Conservation (phyloP, 1,140 invertebrate genomes). For the Dinoponera quadriceps region DNA sequence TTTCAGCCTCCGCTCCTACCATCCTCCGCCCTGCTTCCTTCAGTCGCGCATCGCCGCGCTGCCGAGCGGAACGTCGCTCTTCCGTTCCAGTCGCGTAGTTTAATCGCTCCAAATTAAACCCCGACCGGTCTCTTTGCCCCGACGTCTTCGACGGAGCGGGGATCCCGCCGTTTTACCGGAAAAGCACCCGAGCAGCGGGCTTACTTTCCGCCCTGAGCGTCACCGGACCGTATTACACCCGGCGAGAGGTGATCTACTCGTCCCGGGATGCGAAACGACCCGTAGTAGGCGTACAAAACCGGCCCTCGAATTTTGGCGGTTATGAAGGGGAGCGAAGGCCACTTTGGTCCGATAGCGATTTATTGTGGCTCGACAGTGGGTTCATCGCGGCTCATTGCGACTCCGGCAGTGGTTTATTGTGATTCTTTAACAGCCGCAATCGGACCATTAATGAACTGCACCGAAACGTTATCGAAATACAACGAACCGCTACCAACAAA, state of each 20-base stretch:
- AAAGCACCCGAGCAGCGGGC: not conserved
- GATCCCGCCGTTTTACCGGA: not conserved
- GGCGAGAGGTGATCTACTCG: not conserved
- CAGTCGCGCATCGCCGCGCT: not conserved
- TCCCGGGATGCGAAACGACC: not conserved
- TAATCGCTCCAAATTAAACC: conserved; percentile 34
- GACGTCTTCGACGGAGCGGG: not conserved
- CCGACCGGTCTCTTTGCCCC: not conserved
- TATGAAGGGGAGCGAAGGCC: no score
- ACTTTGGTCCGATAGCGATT: no score
- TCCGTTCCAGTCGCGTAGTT: not conserved
- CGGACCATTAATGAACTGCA: no score
- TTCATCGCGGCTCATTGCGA: no score
- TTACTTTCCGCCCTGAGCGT: not conserved
- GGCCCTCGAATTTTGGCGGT: no score
- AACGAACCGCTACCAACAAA: no score
- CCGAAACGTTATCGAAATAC: no score
- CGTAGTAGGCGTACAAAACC: no score
- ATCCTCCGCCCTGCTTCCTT: no score
- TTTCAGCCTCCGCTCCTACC: conserved; percentile 10
- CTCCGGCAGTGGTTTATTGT: no score
- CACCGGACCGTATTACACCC: not conserved
- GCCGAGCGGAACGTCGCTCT: not conserved
- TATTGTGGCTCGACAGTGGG: no score
- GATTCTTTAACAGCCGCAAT: no score